Evolutionary conservation across 2,113 vertebrate genomes (phyloP), one percentile per base, ranked within the genome.

Genomic region (Gymnorhina tibicen): DNA sequence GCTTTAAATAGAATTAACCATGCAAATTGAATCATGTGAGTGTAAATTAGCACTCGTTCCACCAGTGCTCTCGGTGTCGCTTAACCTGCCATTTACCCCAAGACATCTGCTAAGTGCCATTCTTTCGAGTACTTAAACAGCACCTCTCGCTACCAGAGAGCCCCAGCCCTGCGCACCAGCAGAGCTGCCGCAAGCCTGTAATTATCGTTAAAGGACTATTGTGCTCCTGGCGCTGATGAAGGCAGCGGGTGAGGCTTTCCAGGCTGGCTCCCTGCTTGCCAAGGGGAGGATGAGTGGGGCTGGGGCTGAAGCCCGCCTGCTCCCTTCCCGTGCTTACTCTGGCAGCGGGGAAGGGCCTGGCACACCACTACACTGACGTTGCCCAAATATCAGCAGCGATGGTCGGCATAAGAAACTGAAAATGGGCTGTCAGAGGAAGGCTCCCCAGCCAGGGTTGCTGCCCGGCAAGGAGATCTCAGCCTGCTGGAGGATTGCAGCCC

Each of bases 131-230:
- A 59, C 90, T 95, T 93, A 87, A 97, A 94, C 75, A 95, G 82
- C 95, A 95, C 93, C 93, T 85, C 77, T 84, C 60, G 56, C 53
- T 93, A 89, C 60, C 60, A 88, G 91, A 95, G 41, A 81, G 66
- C 49, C 78, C 85, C 85, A 74, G 77, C 91, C 63, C 41, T 35
- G 16, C 6, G 26, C 68, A 92, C 53, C 35, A 75, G 74, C 80
- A 68, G 89, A 88, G 94, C 96, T 83, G 68, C 86, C 10, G 12
- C 91, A 97, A 97, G 93, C 92, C 97, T 97, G 85, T 87, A 89
- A 97, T 97, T 97, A 97, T 97, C 96, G 97, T 97, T 97, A 97
- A 88, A 95, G 95, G 68, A 5, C 96, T 87, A 96, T 97, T 97
- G 94, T 96, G 97, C 75, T 49, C 53, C 84, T 94, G 67, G 87